These are phyloP conservation scores for Amphipyra tragopoginis DNA, from an alignment of 2,888 invertebrate species.

Conservation along the genomic window DNA sequence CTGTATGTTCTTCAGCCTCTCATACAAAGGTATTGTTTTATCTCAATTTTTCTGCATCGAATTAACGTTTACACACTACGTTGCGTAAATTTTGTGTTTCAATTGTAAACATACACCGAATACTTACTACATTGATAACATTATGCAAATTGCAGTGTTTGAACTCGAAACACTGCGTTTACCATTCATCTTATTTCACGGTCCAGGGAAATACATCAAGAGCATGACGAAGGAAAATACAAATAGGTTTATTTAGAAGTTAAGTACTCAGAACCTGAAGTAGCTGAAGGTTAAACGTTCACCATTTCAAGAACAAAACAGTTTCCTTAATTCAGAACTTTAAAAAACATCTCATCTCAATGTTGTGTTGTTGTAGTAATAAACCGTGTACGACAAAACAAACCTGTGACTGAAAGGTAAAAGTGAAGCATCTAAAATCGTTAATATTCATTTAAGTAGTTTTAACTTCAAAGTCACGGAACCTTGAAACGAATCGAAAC, in stretches of 20 bases:
- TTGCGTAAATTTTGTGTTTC: constrained; percentile 12
- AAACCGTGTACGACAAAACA: neutral
- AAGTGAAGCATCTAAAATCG: constrained; percentile 9
- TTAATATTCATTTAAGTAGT: constrained; percentile 4
- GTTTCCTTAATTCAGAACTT: constrained; percentile 33
- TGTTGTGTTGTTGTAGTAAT: too few relatives aligned
- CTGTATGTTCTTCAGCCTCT: neutral
- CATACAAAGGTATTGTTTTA: constrained; percentile 2
- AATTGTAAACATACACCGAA: constrained; percentile 40
- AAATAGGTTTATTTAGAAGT: constrained; percentile 10
- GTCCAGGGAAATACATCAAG: neutral
- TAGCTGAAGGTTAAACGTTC: constrained; percentile 43
- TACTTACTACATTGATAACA: constrained; percentile 38
- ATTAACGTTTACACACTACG: constrained; percentile 6
- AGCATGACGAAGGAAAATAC: constrained; percentile 3
- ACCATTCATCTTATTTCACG: constrained; percentile 12
- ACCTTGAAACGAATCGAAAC: constrained; percentile 30
- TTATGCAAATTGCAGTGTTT: constrained; percentile 48
- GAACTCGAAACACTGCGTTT: constrained; percentile 1
- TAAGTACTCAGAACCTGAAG: constrained; percentile 17
- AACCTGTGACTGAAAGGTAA: constrained; percentile 8
- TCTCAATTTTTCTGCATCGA: constrained; percentile 4
- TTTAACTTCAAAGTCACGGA: constrained; percentile 15
- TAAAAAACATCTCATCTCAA: neutral
- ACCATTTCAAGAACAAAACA: constrained; percentile 19